phyloP scores from a whole-genome alignment of 2,797 vertebrate species.

The Silurus aristotelis region DNA sequence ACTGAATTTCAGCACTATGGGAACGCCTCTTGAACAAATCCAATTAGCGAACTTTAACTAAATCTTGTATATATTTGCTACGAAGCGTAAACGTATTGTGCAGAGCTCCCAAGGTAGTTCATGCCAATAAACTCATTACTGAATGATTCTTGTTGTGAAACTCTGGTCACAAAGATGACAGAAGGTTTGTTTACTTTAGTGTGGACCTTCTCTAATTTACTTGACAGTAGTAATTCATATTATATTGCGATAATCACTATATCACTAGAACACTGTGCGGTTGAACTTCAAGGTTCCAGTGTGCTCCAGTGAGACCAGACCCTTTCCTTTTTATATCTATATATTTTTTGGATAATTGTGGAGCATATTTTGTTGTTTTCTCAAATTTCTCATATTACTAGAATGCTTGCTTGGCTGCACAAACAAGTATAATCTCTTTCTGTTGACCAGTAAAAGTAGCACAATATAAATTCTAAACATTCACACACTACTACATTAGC shows the following conservation, averaged over 20 bases:
- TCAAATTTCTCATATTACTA: not conserved
- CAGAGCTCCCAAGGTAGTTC: not conserved
- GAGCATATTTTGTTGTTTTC: not conserved
- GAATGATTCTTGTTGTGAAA: not conserved
- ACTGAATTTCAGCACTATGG: constrained; percentile 3
- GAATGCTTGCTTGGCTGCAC: not conserved
- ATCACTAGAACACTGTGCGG: too few relatives aligned
- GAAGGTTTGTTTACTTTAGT: not conserved
- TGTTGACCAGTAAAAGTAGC: not conserved
- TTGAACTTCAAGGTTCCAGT: not conserved
- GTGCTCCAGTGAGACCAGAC: not conserved
- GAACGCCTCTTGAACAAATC: not conserved
- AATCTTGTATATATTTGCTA: constrained; percentile 2
- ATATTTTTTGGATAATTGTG: not conserved
- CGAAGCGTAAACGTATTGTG: not conserved
- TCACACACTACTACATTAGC: not conserved
- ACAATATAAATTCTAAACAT: not conserved
- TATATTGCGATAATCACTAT: not conserved
- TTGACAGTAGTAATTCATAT: not conserved
- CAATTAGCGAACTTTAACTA: not conserved
- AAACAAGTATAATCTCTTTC: not conserved
- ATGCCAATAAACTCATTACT: constrained; percentile 9
- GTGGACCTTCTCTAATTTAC: not conserved
- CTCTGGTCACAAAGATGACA: not conserved
- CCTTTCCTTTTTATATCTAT: not conserved